Conservation (phyloP, 2,888 invertebrate species). For the Temnothorax ravouxi region DNA sequence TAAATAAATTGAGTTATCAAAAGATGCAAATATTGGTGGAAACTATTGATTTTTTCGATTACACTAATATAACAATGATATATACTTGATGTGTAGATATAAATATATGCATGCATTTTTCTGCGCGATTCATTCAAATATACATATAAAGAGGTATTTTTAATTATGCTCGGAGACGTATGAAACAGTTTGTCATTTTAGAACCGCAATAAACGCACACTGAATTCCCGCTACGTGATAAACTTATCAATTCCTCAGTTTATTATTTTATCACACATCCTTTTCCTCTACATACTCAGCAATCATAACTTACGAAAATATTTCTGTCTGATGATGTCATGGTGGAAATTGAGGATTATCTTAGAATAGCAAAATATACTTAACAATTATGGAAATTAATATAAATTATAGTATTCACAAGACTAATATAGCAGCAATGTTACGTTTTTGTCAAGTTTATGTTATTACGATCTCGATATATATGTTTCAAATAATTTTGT, state of each 20-base stretch:
- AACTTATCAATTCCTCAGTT: slow-evolving; percentile 65
- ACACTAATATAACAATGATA: background rate
- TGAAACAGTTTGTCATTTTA: background rate
- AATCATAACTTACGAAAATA: slow-evolving; percentile 18
- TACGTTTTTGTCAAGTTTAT: background rate
- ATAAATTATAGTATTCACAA: background rate
- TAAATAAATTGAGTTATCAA: background rate
- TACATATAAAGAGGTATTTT: background rate
- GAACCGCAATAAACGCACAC: background rate
- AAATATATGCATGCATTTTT: background rate
- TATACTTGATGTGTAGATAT: background rate
- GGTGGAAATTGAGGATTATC: background rate
- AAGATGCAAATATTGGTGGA: background rate
- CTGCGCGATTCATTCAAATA: background rate
- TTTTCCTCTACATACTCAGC: slow-evolving; percentile 74
- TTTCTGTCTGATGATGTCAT: background rate
- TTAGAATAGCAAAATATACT: background rate
- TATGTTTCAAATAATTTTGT: background rate
- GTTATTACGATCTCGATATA: background rate
- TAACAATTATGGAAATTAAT: background rate
- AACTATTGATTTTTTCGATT: background rate
- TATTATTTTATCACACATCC: slow-evolving; percentile 78
- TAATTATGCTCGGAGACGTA: background rate
- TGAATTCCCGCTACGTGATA: slow-evolving; percentile 31
- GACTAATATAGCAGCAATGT: background rate